Percentiles rank a stretch among this genome's conserved stretches.
Evolutionary conservation across 2,888 invertebrate species (phyloP).

Genomic region (Zeuzera pyrina): DNA sequence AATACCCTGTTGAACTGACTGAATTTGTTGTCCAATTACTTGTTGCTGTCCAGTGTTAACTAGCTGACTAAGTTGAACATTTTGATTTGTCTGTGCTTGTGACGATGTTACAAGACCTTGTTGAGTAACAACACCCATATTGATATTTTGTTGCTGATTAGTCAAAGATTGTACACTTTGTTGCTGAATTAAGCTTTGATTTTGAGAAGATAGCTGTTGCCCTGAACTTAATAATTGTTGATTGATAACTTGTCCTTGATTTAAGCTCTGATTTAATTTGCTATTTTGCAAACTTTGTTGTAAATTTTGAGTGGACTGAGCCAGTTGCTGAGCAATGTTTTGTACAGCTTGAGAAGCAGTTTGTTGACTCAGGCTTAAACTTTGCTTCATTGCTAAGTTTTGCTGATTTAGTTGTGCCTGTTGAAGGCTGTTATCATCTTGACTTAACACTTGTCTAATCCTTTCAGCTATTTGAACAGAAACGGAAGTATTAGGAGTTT

Average conservation of each 20-base stretch:
- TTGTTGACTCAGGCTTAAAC: constrained; percentile 55
- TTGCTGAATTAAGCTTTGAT: constrained; percentile 53
- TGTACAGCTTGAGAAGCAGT: constrained; percentile 56
- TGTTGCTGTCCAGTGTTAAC: constrained; percentile 51
- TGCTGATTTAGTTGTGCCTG: constrained; percentile 59
- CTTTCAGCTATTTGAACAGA: constrained; percentile 76
- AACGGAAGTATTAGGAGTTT: constrained; percentile 54
- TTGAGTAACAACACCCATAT: constrained; percentile 59
- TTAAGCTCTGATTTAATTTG: constrained; percentile 56
- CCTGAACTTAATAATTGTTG: constrained; percentile 64
- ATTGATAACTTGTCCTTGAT: constrained; percentile 54
- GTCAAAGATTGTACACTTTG: constrained; percentile 57
- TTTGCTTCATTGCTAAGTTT: constrained; percentile 59
- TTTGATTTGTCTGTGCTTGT: constrained; percentile 45
- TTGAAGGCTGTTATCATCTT: constrained; percentile 62
- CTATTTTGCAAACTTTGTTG: constrained; percentile 61
- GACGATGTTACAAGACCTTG: constrained; percentile 52
- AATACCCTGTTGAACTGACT: constrained; percentile 60
- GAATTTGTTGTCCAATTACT: constrained; percentile 63
- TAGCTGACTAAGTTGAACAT: constrained; percentile 60
- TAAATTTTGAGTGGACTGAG: constrained; percentile 53
- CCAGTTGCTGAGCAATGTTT: constrained; percentile 61
- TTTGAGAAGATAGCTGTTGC: constrained; percentile 57
- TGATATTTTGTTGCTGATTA: constrained; percentile 59
- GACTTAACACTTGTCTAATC: constrained; percentile 72